Percentiles rank a stretch among this genome's conserved stretches.
phyloP scores from a whole-genome alignment of 2,113 vertebrate species.

The Rhynchopsitta pachyrhyncha region DNA sequence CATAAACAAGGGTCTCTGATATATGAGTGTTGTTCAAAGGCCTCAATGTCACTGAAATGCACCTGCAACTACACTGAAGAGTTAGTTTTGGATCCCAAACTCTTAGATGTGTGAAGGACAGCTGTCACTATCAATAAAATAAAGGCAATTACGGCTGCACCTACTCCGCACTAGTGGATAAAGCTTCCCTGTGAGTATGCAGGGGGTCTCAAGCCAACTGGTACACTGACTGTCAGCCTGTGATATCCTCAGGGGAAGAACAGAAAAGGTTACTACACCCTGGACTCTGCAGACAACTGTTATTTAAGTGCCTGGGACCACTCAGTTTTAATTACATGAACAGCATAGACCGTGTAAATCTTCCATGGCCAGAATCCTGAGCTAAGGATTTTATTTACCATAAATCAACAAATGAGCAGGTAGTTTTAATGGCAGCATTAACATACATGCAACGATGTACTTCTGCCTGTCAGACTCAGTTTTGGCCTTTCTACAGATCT shows the following conservation, averaged over 20 bases:
- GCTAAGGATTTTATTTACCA: neutral
- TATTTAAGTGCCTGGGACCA: fast-evolving
- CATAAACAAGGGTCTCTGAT: neutral
- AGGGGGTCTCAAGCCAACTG: neutral
- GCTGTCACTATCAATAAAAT: neutral
- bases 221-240: neutral
- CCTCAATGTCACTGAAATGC: neutral
- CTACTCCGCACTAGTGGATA: too few relatives aligned
- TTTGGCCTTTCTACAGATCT: neutral
- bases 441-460: neutral
- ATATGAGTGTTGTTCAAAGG: neutral
- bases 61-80: neutral
- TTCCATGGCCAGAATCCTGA: neutral
- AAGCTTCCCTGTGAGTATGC: fast-evolving
- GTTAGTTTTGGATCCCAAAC: neutral
- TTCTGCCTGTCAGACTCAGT: neutral
- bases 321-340: neutral
- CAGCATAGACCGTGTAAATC: neutral
- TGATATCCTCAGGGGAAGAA: fast-evolving
- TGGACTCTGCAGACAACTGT: neutral
- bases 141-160: neutral
- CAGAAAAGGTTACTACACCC: neutral
- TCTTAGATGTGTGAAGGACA: neutral
- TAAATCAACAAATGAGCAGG: neutral
- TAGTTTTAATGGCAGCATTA: neutral